Base-by-base conservation (phyloP, 2,797 vertebrate genomes). In the Prionace glauca region DNA sequence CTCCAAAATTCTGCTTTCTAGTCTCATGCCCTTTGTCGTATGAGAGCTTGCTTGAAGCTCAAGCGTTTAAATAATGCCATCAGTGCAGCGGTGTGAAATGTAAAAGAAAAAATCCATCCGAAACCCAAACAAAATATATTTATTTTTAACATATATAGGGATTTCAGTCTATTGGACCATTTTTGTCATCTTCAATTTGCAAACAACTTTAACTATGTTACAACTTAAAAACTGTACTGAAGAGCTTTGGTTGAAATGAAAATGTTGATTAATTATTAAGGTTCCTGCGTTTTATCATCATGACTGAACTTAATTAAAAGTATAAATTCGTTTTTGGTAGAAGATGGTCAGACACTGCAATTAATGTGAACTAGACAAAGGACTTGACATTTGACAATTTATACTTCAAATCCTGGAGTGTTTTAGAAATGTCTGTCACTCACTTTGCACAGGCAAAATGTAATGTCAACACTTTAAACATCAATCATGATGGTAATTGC, bases 351-450 rank as follows among this genome's bases (percentile, higher is more conserved):
- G 69, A 50, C 24, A 72, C 67, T 56, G 26, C 26, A 94, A 56
- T 9, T 56, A 94, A 72, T 29, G 72, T 45, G 41, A 26, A 14
- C 67, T 94, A 45, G 88, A 94, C 69, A 24, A 77, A n/a, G 71
- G 9, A 50, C 50, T 60, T 94, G 87, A 95, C 95, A 65, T 62
- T 95, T 95, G 72, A 94, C 77, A 84, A 74, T 81, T 65, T 62
- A 22, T 74, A 24, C 45, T 95, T 93, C 60, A 79, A 65, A 81
- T 72, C 45, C 92, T 84, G 45, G 36, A 95, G 62, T 60, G 36
- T 79, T 60, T 93, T 88, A 94, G 36, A 95, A 96, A 96, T 50
- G 69, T 86, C 90, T 95, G 69, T 90, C 96, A 96, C 24, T 95
- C 95, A 91, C 65, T 60, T 84, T 65, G 84, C 90, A 96, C 56